phyloP scores from a whole-genome alignment of 1,140 invertebrate genomes.

The Calliphora vicina region DNA sequence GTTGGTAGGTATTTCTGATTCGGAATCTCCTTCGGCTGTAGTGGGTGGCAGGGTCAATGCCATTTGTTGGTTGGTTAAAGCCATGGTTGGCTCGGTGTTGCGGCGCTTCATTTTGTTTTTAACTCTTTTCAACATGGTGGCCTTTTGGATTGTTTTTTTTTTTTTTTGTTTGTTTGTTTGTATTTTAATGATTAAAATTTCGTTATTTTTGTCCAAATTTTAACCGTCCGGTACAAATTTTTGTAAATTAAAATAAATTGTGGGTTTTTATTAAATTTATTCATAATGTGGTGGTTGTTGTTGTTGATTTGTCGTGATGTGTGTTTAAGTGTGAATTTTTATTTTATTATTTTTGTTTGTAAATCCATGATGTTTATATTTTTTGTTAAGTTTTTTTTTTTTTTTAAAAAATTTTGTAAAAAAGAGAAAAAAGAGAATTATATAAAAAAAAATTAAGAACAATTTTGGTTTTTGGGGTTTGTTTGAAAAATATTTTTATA shows the following conservation, averaged over 20 bases:
- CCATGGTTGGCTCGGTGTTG: conserved; percentile 90
- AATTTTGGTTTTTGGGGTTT: neutral
- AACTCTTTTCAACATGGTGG: conserved; percentile 88
- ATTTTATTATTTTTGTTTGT: neutral
- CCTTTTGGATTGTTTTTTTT: conserved; percentile 66
- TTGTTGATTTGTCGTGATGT: conserved; percentile 2
- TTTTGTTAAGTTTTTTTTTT: neutral
- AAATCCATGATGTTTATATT: neutral
- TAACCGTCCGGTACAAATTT: conserved; percentile 28
- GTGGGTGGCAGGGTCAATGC: conserved; percentile 67
- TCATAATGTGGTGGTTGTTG: neutral
- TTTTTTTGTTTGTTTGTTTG: neutral
- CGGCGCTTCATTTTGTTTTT: conserved; percentile 94
- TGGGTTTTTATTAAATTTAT: neutral
- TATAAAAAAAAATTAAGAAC: neutral
- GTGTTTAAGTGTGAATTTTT: neutral
- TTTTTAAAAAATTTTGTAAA: neutral
- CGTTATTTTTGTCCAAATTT: neutral
- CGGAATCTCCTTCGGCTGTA: conserved; percentile 60
- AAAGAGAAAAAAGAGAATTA: conserved; percentile 6
- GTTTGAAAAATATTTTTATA: too few relatives aligned
- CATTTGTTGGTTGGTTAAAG: conserved; percentile 68
- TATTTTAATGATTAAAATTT: neutral
- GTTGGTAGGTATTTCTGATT: conserved; percentile 59
- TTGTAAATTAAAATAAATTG: neutral